Conservation (phyloP, 2,888 invertebrate species). For the Automeris io region DNA sequence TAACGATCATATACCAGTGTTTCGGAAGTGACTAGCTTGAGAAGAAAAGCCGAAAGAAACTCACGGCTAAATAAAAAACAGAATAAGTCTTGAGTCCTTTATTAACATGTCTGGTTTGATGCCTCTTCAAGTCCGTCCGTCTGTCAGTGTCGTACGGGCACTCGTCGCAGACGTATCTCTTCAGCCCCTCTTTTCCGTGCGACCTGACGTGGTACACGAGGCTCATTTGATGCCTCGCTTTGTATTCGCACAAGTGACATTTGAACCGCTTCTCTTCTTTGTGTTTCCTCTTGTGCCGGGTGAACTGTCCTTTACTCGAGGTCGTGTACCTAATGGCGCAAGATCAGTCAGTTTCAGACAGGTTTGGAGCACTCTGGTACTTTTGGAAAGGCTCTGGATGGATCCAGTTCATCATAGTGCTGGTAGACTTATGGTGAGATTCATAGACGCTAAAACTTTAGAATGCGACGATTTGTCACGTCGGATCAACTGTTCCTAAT, state of each 20-base stretch:
- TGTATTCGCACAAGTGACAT: constrained; percentile 48
- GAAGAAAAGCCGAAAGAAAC: too few relatives aligned
- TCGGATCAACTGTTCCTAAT: too few relatives aligned
- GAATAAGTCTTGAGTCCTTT: constrained; percentile 11
- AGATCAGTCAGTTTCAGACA: too few relatives aligned
- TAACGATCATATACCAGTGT: background rate
- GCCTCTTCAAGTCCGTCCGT: constrained; percentile 33
- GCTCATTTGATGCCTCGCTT: constrained; percentile 51
- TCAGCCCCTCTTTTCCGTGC: constrained; percentile 19
- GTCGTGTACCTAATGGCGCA: too few relatives aligned
- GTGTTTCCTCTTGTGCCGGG: constrained; percentile 44
- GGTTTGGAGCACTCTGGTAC: too few relatives aligned
- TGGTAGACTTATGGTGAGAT: too few relatives aligned
- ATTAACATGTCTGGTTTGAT: constrained; percentile 18
- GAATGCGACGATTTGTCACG: too few relatives aligned
- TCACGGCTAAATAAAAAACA: constrained; percentile 3
- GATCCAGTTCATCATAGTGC: too few relatives aligned
- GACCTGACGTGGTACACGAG: constrained; percentile 48
- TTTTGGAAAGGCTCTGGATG: too few relatives aligned
- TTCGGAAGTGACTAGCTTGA: too few relatives aligned
- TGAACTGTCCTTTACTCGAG: constrained; percentile 33
- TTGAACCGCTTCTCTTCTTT: constrained; percentile 35
- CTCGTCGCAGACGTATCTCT: constrained; percentile 21
- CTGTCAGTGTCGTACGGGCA: constrained; percentile 35
- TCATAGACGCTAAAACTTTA: too few relatives aligned